Evolutionary conservation across 1,140 invertebrate genomes (phyloP).

Genomic region (Eufriesea mexicana): DNA sequence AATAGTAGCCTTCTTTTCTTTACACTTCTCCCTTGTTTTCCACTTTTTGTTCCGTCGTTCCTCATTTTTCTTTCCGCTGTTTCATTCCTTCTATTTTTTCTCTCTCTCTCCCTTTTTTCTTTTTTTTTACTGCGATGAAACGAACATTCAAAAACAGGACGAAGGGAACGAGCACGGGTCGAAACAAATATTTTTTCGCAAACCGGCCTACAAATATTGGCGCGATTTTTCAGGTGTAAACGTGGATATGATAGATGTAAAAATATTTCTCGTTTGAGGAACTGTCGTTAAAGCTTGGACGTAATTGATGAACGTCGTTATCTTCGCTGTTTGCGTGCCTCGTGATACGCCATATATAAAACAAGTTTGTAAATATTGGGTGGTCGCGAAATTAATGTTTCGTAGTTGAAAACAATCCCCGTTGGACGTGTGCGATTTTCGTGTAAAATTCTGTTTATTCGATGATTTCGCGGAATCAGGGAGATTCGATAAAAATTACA

Average conservation of each 20-base stretch:
- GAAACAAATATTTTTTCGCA: neutral
- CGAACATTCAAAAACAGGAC: slow-evolving; percentile 17
- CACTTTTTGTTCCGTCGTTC: too few relatives aligned
- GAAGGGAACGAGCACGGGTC: too few relatives aligned
- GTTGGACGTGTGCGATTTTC: neutral
- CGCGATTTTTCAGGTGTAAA: slow-evolving; percentile 9
- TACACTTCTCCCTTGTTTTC: neutral
- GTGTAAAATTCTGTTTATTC: neutral
- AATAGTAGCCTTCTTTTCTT: neutral
- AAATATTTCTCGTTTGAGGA: neutral
- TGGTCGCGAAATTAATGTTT: neutral
- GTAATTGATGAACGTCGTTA: slow-evolving; percentile 12
- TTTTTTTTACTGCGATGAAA: neutral
- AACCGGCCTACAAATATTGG: neutral
- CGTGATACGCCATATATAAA: too few relatives aligned
- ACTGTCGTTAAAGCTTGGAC: neutral
- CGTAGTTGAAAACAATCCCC: neutral
- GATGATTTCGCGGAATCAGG: neutral
- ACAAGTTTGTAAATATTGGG: too few relatives aligned
- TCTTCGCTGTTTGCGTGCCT: neutral
- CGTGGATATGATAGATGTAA: neutral
- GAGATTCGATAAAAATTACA: too few relatives aligned
- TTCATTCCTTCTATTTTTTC: too few relatives aligned
- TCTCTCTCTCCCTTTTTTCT: neutral
- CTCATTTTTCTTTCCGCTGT: too few relatives aligned